These are phyloP conservation scores for Erethizon dorsatum DNA, from an alignment of 2,797 vertebrate species.

Conservation along the genomic window DNA sequence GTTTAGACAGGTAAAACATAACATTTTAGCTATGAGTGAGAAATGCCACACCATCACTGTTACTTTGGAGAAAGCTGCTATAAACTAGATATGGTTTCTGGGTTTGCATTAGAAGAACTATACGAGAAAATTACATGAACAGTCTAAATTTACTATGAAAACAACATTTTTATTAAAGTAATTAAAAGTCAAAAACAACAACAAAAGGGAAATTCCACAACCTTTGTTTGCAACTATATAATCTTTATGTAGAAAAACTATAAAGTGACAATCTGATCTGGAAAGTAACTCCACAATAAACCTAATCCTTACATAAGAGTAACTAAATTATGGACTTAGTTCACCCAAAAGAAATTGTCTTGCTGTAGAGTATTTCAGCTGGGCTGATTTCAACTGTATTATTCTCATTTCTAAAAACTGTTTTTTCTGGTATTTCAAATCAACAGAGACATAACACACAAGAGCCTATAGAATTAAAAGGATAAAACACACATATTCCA, in stretches of 20 bases:
- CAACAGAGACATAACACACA: conserved; percentile 45
- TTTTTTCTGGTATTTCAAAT: conserved; percentile 68
- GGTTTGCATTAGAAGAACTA: conserved; percentile 21
- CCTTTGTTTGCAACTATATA: conserved; percentile 72
- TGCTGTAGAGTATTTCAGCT: conserved; percentile 34
- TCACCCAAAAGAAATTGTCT: conserved; percentile 64
- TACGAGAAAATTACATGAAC: conserved; percentile 76
- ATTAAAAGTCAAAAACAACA: conserved; percentile 80
- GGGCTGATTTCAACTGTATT: conserved; percentile 57
- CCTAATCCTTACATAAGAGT: conserved; percentile 45
- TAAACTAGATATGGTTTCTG: neutral
- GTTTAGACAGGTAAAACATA: conserved; percentile 45
- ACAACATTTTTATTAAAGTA: conserved; percentile 82
- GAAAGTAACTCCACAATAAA: conserved; percentile 71
- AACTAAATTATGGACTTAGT: conserved; percentile 43
- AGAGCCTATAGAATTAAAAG: conserved; percentile 64
- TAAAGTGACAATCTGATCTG: conserved; percentile 68
- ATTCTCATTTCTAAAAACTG: conserved; percentile 66
- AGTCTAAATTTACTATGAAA: conserved; percentile 81
- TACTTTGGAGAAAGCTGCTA: conserved; percentile 25
- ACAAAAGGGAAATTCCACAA: conserved; percentile 77
- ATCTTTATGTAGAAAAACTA: conserved; percentile 78
- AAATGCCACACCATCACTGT: conserved; percentile 1
- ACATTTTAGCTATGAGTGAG: conserved; percentile 19
- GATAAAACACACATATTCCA: conserved; percentile 65